Base-by-base conservation (phyloP, 2,113 vertebrate genomes). In the Chaetura pelagica region DNA sequence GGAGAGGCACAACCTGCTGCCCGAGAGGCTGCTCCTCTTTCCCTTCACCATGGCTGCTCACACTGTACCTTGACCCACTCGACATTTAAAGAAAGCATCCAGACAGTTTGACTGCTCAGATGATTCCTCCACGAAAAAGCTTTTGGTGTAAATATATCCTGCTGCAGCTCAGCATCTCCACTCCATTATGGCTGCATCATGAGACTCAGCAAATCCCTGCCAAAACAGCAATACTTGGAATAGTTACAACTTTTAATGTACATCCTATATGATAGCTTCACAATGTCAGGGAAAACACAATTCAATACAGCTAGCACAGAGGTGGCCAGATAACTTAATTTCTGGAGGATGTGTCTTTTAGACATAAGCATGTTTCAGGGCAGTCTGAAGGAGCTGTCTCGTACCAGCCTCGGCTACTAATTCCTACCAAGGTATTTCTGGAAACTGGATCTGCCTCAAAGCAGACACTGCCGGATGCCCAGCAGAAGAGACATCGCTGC, bases 121-220 rank as follows among this genome's bases (percentile, higher is more conserved):
- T 4, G 9, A 7, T 77, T 86, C 71, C 90, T 83, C 87, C 49
- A 29, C 1, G 6, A 66, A 59, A 94, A 90, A 73, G 63, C 94
- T 91, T 85, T 59, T 21, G 74, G 82, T 57, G 87, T 86, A 93
- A 95, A 93, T 84, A 88, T 68, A 94, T 84, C 93, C 85, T 71
- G 63, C 92, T 89, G 90, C 90, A 92, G 95, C 72, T 93, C 87
- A 90, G 96, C 94, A 94, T 92, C 94, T 94, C 82, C 87, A 54
- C 89, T 95, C 93, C 93, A 92, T 95, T 91, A 95, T 3, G 5
- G 72, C 77, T 3, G 34, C 64, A 93, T 78, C 86, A 57, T 57
- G 57, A 90, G 94, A 94, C 93, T 93, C 94, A 92, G 95, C 83
- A 32, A 85, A 88, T 82, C 76, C 85, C 76, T 88, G 94, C 68